Conservation (phyloP, 2,797 vertebrate genomes). For the Petrocephalus schoutedeni region DNA sequence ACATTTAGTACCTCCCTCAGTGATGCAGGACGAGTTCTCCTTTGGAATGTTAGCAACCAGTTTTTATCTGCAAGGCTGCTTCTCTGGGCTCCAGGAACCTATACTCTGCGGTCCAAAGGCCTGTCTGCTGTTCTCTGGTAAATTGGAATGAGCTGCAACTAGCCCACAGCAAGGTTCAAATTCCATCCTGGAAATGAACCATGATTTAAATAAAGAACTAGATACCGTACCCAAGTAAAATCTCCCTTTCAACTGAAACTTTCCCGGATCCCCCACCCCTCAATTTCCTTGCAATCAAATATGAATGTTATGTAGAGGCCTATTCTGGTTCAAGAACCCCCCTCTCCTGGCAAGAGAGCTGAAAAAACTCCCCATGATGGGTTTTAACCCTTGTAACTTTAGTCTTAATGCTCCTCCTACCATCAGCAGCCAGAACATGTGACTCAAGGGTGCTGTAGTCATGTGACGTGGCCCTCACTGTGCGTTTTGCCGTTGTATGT, state of each 20-base stretch:
- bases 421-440: constrained; percentile 5
- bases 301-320: constrained; percentile 12
- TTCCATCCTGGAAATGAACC: background rate
- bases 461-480: background rate
- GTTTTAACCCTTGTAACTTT: background rate
- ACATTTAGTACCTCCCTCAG: background rate
- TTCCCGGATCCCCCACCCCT: background rate
- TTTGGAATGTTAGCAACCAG: too few relatives aligned
- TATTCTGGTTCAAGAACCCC: constrained; percentile 2
- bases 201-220: constrained; percentile 3
- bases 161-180: background rate
- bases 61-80: background rate
- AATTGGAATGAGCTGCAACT: background rate
- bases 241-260: background rate
- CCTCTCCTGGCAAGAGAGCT: constrained; percentile 4
- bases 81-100: background rate
- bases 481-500: background rate
- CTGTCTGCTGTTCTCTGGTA: background rate
- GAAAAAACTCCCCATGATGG: background rate
- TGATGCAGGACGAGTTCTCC: background rate
- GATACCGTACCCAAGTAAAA: background rate
- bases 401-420: background rate
- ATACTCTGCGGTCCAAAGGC: background rate
- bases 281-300: background rate
- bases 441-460: background rate